Evolutionary conservation across 2,888 invertebrate species (phyloP).

Genomic region (Calephelis perditalis): DNA sequence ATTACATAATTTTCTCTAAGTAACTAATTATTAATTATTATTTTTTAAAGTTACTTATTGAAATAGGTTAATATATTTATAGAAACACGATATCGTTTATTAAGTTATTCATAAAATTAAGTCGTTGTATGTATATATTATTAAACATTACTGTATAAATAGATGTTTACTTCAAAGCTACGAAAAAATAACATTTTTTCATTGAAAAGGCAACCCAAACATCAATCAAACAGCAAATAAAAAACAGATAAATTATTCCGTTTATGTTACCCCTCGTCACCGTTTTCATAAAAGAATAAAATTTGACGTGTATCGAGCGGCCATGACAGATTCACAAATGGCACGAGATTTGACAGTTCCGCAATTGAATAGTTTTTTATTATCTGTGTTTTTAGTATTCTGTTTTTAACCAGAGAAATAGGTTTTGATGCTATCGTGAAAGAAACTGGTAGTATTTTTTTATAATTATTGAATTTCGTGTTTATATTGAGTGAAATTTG

Average conservation of each 20-base stretch:
- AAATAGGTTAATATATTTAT: too few species aligned
- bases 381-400: conserved; percentile 12
- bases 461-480: too few species aligned
- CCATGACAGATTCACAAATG: conserved; percentile 35
- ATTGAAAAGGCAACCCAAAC: conserved; percentile 2
- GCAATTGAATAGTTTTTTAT: conserved; percentile 27
- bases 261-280: conserved; percentile 33
- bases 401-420: not conserved
- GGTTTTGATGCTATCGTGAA: too few species aligned
- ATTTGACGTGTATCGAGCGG: conserved; percentile 34
- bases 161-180: not conserved
- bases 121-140: not conserved
- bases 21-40: too few species aligned
- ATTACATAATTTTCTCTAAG: too few species aligned
- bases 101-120: too few species aligned
- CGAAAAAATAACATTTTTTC: not conserved
- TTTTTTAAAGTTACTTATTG: too few species aligned
- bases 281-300: conserved; percentile 34
- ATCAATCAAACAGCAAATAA: conserved; percentile 13
- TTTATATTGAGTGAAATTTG: too few species aligned
- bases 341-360: conserved; percentile 32
- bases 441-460: too few species aligned
- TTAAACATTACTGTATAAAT: not conserved
- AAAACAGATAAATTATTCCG: conserved; percentile 23
- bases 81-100: too few species aligned